Evolutionary conservation across 2,888 invertebrate genomes (phyloP).

Genomic region (Notodonta ziczac): DNA sequence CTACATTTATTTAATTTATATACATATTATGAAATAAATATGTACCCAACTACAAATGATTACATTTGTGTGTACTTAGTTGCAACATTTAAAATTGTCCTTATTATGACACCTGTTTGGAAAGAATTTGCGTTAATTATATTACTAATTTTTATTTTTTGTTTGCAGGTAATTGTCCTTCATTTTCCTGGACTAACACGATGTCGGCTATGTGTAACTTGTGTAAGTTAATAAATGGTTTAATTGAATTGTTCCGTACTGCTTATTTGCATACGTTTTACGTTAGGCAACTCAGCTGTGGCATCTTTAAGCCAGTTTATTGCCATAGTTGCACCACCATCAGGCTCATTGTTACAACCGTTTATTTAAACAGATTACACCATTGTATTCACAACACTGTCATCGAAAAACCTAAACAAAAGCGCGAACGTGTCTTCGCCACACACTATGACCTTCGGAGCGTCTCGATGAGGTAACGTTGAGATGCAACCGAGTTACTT

Average conservation of each 20-base stretch:
- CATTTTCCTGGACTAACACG: background rate
- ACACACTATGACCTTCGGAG: conserved; percentile 47
- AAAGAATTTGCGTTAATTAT: background rate
- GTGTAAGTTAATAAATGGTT: background rate
- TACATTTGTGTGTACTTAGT: too few species aligned
- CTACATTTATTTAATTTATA: too few species aligned
- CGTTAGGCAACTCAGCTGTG: too few species aligned
- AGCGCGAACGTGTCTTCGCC: conserved; percentile 17
- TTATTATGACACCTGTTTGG: background rate
- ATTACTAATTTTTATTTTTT: conserved; percentile 14
- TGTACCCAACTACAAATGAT: too few species aligned
- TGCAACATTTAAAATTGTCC: background rate
- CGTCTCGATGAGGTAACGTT: conserved; percentile 53
- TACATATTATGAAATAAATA: too few species aligned
- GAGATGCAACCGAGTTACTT: conserved; percentile 56
- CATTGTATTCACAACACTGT: background rate
- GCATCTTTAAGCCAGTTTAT: background rate
- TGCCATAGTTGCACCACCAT: background rate
- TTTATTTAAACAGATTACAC: background rate
- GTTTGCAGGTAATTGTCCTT: conserved; percentile 40
- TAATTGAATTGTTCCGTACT: background rate
- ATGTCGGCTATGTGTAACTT: background rate
- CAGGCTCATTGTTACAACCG: background rate
- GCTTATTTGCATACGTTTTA: too few species aligned
- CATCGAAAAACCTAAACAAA: conserved; percentile 13